These are phyloP conservation scores for Liodrosophila aerea DNA, from an alignment of 2,888 invertebrate genomes.

Conservation along the genomic window DNA sequence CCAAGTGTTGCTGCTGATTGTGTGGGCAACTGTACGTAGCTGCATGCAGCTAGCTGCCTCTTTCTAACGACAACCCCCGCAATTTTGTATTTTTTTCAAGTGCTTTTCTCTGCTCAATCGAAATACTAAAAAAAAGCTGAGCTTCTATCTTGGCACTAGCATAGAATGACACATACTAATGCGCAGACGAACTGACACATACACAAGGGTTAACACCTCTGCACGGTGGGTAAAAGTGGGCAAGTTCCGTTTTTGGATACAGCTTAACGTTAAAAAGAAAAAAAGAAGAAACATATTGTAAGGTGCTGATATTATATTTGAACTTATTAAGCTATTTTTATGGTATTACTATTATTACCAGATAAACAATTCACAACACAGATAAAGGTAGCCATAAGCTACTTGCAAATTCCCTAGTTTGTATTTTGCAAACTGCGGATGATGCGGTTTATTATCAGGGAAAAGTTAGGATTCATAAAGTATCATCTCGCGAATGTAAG, in stretches of 20 bases:
- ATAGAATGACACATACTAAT: slow-evolving; percentile 18
- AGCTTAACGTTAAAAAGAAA: too few relatives aligned
- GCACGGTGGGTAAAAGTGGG: slow-evolving; percentile 1
- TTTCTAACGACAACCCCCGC: slow-evolving; percentile 59
- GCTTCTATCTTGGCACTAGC: slow-evolving; percentile 59
- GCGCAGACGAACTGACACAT: not conserved
- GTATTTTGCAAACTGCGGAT: too few relatives aligned
- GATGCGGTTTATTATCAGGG: too few relatives aligned
- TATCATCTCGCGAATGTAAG: too few relatives aligned
- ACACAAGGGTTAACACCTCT: slow-evolving; percentile 58
- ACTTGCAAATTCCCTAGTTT: too few relatives aligned
- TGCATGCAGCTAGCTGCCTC: slow-evolving; percentile 50
- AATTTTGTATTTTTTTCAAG: slow-evolving; percentile 45
- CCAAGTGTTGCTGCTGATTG: slow-evolving; percentile 54
- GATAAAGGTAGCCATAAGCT: too few relatives aligned
- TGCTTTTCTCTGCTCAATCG: slow-evolving; percentile 61
- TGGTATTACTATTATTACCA: too few relatives aligned
- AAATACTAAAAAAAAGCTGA: slow-evolving; percentile 42
- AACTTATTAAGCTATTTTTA: too few relatives aligned
- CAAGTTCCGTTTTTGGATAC: not conserved
- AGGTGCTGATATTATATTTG: too few relatives aligned
- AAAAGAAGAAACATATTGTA: too few relatives aligned
- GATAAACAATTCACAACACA: too few relatives aligned
- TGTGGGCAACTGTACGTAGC: slow-evolving; percentile 71
- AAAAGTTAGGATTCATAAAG: too few relatives aligned